Evolutionary conservation across 1,140 invertebrate species (phyloP).

Genomic region (Mizuhopecten yessoensis): DNA sequence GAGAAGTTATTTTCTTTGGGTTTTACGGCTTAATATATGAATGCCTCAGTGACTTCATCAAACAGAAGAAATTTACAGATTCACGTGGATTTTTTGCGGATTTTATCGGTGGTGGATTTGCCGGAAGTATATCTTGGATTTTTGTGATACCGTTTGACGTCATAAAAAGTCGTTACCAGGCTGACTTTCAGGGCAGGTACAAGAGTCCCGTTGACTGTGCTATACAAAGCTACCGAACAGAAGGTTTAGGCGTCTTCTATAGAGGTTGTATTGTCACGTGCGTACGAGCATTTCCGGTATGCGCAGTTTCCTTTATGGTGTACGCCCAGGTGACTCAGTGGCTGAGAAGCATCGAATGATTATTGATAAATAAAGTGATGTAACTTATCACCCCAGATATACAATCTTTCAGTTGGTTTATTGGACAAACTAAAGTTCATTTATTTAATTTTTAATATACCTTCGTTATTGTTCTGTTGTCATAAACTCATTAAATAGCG

Average conservation of each 20-base stretch:
- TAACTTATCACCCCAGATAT: too few relatives aligned
- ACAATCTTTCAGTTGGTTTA: too few relatives aligned
- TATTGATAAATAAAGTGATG: too few relatives aligned
- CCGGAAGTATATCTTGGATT: slow-evolving; percentile 85
- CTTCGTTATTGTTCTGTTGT: too few relatives aligned
- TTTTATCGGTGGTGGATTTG: slow-evolving; percentile 86
- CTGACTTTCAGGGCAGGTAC: slow-evolving; percentile 74
- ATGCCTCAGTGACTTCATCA: slow-evolving; percentile 66
- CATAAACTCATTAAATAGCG: too few relatives aligned
- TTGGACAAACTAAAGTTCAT: too few relatives aligned
- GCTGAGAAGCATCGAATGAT: neutral
- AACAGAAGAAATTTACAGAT: slow-evolving; percentile 59
- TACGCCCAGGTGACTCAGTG: slow-evolving; percentile 82
- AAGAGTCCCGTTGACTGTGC: slow-evolving; percentile 77
- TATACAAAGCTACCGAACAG: slow-evolving; percentile 73
- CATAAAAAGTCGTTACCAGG: slow-evolving; percentile 84
- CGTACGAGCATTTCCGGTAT: slow-evolving; percentile 82
- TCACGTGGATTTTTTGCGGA: slow-evolving; percentile 67
- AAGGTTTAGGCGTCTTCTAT: slow-evolving; percentile 80
- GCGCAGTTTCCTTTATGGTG: slow-evolving; percentile 84
- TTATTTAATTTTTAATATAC: too few relatives aligned
- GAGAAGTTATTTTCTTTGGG: slow-evolving; percentile 87
- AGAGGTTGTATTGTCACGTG: slow-evolving; percentile 77
- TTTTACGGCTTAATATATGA: slow-evolving; percentile 88
- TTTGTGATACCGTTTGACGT: slow-evolving; percentile 83